phyloP scores from a whole-genome alignment of 64 coral and sea anemone species.

The Montipora capricornis region DNA sequence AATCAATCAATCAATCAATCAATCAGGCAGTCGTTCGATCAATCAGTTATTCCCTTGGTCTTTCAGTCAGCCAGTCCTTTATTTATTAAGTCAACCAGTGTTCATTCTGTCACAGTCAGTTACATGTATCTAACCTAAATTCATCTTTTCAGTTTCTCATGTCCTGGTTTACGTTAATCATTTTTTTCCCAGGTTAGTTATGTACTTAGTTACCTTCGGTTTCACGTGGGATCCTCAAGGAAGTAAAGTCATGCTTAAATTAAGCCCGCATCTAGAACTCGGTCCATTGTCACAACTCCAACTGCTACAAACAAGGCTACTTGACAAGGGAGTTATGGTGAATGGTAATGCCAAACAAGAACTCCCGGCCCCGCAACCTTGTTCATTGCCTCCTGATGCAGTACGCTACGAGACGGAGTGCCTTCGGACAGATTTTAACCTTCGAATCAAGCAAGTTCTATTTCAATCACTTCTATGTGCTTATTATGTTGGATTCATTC shows the following conservation, averaged over 20 bases:
- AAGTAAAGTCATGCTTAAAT: conserved; percentile 88
- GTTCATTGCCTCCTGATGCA: conserved; percentile 90
- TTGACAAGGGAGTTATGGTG: conserved; percentile 52
- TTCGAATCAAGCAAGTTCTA: conserved; percentile 93
- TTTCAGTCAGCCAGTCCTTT: neutral
- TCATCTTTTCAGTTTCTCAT: too few relatives aligned
- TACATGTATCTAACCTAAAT: too few relatives aligned
- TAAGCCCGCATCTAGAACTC: conserved; percentile 82
- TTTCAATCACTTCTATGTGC: conserved; percentile 96
- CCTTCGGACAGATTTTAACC: conserved; percentile 95
- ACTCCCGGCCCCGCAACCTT: conserved; percentile 50
- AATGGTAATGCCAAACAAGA: conserved; percentile 76
- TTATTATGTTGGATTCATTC: conserved; percentile 96
- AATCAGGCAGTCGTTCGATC: too few relatives aligned
- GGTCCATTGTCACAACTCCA: conserved; percentile 61
- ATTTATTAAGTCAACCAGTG: neutral
- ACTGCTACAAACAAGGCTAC: conserved; percentile 55
- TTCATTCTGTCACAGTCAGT: too few relatives aligned
- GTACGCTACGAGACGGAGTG: conserved; percentile 95
- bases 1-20: too few relatives aligned
- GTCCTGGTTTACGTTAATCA: neutral
- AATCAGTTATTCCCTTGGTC: too few relatives aligned
- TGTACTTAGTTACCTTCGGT: conserved; percentile 91
- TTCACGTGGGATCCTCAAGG: conserved; percentile 95
- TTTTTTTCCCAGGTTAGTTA: conserved; percentile 66